Conservation (phyloP, 1,140 invertebrate species). For the Platorchestia sp. region DNA sequence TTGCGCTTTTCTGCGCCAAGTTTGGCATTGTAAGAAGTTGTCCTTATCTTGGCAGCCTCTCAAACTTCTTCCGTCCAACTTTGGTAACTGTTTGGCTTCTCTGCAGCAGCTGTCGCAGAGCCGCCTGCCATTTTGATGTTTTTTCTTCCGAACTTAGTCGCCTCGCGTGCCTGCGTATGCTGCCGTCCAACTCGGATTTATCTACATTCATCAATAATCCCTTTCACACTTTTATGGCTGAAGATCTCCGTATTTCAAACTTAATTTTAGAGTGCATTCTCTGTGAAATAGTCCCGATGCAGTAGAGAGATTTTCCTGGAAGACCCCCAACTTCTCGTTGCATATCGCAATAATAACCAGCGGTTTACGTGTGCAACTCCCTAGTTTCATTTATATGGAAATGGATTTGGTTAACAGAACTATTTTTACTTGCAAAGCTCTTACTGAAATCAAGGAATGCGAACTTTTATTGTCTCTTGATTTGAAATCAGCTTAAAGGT, state of each 20-base stretch:
- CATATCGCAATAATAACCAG: background rate
- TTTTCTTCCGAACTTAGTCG: background rate
- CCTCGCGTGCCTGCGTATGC: background rate
- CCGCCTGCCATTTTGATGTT: conserved; percentile 8
- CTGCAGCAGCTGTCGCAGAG: conserved; percentile 38
- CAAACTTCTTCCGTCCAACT: conserved; percentile 48
- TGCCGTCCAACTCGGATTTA: background rate
- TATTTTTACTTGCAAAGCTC: background rate
- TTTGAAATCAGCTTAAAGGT: background rate
- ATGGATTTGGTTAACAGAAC: background rate
- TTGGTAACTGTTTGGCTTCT: conserved; percentile 9
- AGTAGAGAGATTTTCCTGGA: background rate
- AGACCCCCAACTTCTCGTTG: background rate
- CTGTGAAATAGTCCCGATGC: background rate
- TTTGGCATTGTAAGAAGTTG: conserved; percentile 15
- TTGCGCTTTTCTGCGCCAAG: conserved; percentile 15
- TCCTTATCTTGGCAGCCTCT: conserved; percentile 50
- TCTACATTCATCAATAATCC: background rate
- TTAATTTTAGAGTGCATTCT: background rate
- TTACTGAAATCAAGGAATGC: background rate
- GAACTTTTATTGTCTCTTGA: background rate
- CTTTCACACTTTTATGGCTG: background rate
- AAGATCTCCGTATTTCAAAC: background rate
- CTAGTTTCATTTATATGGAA: background rate
- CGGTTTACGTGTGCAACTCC: background rate